phyloP scores from a whole-genome alignment of 2,888 invertebrate species.

The Epicampocera succincta region DNA sequence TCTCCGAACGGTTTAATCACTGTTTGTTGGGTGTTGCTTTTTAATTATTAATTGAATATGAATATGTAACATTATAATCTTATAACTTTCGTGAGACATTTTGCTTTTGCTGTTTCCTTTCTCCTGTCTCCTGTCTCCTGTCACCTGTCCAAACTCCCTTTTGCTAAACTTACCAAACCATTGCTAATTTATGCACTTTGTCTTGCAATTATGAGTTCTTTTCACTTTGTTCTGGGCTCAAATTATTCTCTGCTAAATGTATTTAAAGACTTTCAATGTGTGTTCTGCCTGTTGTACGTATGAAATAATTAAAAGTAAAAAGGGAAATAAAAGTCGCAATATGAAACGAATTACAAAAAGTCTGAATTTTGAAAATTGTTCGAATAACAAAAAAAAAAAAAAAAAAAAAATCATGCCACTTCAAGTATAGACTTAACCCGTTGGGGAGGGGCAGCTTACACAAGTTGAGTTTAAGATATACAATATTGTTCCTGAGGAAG shows the following conservation, averaged over 20 bases:
- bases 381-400: constrained; percentile 8
- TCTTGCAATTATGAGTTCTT: constrained; percentile 53
- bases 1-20: background rate
- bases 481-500: too few species aligned
- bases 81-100: constrained; percentile 23
- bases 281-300: constrained; percentile 42
- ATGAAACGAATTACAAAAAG: constrained; percentile 13
- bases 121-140: too few species aligned
- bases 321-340: constrained; percentile 30
- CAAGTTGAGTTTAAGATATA: too few species aligned
- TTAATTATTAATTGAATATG: constrained; percentile 38
- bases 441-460: constrained; percentile 1
- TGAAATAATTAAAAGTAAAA: constrained; percentile 28
- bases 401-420: background rate
- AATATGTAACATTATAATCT: constrained; percentile 33
- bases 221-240: constrained; percentile 12
- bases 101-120: background rate
- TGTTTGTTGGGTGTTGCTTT: background rate
- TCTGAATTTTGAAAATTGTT: constrained; percentile 1
- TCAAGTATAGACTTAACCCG: constrained; percentile 20
- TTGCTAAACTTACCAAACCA: constrained; percentile 48
- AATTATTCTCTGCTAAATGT: constrained; percentile 35
- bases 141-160: too few species aligned
- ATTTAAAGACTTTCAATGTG: constrained; percentile 31
- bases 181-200: constrained; percentile 64